Conservation (phyloP, 2,113 vertebrate genomes). For the Sitta europaea region DNA sequence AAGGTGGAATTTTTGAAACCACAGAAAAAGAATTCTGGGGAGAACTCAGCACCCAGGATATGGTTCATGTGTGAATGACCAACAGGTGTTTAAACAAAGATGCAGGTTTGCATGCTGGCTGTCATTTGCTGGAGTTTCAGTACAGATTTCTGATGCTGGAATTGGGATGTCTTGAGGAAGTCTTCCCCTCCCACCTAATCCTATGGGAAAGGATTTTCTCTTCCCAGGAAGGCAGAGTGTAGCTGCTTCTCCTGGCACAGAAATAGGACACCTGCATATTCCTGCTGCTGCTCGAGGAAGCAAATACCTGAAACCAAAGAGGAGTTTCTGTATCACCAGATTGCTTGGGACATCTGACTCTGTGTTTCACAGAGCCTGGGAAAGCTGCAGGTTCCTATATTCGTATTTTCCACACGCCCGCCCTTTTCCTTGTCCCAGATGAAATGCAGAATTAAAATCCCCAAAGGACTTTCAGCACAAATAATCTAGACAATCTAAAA, state of each 20-base stretch:
- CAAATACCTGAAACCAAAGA: not conserved
- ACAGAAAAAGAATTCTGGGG: not conserved
- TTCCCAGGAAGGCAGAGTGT: not conserved
- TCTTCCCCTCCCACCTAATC: not conserved
- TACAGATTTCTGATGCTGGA: not conserved
- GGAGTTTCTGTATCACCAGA: not conserved
- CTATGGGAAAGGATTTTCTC: not conserved
- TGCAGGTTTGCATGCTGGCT: not conserved
- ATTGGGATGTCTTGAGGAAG: not conserved
- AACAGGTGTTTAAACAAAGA: conserved; percentile 51
- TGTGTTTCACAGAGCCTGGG: conserved; percentile 2
- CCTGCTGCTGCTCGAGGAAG: not conserved
- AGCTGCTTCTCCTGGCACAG: not conserved
- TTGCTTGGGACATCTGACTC: not conserved
- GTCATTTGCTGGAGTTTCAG: not conserved
- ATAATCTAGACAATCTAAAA: not conserved
- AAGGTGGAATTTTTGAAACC: conserved; percentile 3
- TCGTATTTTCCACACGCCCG: not conserved
- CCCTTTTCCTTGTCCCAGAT: not conserved
- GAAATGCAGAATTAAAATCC: not conserved
- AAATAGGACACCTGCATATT: not conserved
- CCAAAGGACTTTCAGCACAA: not conserved
- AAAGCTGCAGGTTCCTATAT: not conserved
- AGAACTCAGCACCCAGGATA: not conserved
- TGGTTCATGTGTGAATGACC: not conserved